A percentile compares a stretch with the other conserved stretches of the same genome.
phyloP scores from a whole-genome alignment of 64 coral and sea anemone species.

The Montipora foliosa region DNA sequence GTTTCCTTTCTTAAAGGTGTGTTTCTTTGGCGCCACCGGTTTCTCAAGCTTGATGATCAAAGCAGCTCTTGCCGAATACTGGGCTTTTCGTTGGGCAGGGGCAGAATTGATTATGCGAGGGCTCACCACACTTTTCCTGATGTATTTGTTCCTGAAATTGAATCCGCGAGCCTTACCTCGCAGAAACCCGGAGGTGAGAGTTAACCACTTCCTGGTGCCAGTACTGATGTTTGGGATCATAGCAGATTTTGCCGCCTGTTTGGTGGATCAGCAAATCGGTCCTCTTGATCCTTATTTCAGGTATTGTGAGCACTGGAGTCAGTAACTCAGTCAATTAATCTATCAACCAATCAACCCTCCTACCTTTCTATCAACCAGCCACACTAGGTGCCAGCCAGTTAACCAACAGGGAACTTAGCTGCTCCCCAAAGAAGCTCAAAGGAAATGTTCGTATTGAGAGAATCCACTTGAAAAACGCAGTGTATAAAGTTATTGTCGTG shows the following conservation, averaged over 20 bases:
- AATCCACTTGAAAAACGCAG: no score
- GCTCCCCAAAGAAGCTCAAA: neutral
- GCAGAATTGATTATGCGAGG: conserved; percentile 49
- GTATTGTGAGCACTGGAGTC: neutral
- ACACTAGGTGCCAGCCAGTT: no score
- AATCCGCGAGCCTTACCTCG: conserved; percentile 19
- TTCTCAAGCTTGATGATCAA: conserved; percentile 68
- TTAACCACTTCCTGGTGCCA: conserved; percentile 70
- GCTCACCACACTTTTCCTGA: conserved; percentile 51
- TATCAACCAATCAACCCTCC: neutral
- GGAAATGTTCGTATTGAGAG: no score
- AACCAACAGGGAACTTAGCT: no score
- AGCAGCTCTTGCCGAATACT: conserved; percentile 43
- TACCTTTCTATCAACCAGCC: no score
- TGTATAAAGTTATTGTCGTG: no score
- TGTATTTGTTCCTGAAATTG: conserved; percentile 67
- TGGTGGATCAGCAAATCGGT: conserved; percentile 68
- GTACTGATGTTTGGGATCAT: conserved; percentile 68
- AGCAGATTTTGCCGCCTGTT: conserved; percentile 36
- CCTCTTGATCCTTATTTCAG: conserved; percentile 21
- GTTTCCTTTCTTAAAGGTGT: conserved; percentile 30
- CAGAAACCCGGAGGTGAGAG: conserved; percentile 42
- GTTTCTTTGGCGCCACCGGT: conserved; percentile 69
- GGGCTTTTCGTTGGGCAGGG: conserved; percentile 60
- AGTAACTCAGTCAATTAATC: neutral